Percentiles rank a stretch among this genome's conserved stretches.
phyloP scores from a whole-genome alignment of 30 jellyfish, hydroid and myxozoan genomes.

The Hydractinia symbiolongicarpus region DNA sequence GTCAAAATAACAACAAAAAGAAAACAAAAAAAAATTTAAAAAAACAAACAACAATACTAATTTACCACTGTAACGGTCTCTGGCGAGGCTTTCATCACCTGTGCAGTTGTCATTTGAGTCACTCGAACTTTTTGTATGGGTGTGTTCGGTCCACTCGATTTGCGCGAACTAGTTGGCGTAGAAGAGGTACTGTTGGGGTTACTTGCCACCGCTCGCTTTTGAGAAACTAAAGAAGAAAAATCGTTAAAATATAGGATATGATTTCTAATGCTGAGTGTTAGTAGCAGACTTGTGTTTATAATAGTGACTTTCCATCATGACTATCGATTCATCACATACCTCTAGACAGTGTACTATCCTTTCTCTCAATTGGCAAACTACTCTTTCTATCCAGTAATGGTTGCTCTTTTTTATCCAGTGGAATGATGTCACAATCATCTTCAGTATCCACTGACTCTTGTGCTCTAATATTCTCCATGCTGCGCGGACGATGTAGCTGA shows the following conservation, averaged over 20 bases:
- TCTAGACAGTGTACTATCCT: too few relatives aligned
- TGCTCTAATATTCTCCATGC: slow-evolving; percentile 8
- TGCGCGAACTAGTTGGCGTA: neutral
- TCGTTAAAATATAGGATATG: too few relatives aligned
- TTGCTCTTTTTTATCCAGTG: neutral
- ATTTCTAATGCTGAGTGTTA: too few relatives aligned
- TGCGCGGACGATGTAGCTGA: slow-evolving; percentile 1
- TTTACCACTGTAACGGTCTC: slow-evolving; percentile 14
- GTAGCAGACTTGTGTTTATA: too few relatives aligned
- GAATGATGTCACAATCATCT: slow-evolving; percentile 22
- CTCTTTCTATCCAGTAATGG: too few relatives aligned
- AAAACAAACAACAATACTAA: neutral
- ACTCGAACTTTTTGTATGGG: slow-evolving; percentile 45
- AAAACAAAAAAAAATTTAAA: neutral
- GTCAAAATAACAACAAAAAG: neutral
- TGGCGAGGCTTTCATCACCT: slow-evolving; percentile 28
- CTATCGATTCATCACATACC: too few relatives aligned
- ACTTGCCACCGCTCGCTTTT: neutral
- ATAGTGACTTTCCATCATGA: too few relatives aligned
- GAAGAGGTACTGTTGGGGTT: neutral
- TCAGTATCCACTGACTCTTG: neutral
- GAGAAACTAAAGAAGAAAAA: neutral
- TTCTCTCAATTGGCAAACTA: too few relatives aligned
- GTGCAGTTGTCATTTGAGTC: slow-evolving; percentile 27
- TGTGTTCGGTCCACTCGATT: neutral